These are phyloP conservation scores for Nephila pilipes DNA, from an alignment of 1,140 invertebrate genomes.

Conservation along the genomic window DNA sequence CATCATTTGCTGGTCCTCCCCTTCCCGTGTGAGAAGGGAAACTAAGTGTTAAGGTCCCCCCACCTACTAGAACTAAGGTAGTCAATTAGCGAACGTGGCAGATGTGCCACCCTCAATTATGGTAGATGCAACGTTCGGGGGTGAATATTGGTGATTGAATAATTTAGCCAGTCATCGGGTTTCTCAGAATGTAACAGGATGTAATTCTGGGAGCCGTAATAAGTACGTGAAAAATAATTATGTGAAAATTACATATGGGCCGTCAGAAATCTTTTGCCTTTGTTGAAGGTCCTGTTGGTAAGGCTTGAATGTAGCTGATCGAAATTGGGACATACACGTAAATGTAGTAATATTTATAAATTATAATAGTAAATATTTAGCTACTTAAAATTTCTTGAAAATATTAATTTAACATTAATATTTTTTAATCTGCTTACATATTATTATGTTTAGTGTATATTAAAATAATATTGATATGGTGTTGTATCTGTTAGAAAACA, in stretches of 20 bases:
- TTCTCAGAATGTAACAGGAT: slow-evolving; percentile 28
- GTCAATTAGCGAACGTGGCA: slow-evolving; percentile 56
- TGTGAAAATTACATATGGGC: background rate
- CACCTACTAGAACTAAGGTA: background rate
- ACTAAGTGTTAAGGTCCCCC: background rate
- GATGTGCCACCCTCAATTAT: slow-evolving; percentile 53
- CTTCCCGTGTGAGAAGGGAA: background rate
- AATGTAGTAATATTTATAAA: no score
- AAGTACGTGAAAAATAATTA: slow-evolving; percentile 5
- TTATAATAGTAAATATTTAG: no score
- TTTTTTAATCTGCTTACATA: no score
- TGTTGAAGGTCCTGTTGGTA: background rate
- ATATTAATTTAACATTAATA: no score
- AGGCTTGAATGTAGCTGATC: background rate
- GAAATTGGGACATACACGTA: no score
- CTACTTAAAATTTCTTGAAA: no score
- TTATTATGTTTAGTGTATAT: no score
- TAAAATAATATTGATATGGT: no score
- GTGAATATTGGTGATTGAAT: slow-evolving; percentile 20
- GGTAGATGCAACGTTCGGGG: background rate
- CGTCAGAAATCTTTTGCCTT: background rate
- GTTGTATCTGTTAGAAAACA: no score
- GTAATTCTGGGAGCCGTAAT: background rate
- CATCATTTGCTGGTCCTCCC: slow-evolving; percentile 32
- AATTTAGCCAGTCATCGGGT: slow-evolving; percentile 20